Evolutionary conservation across 2,888 invertebrate genomes (phyloP), one percentile per base, ranked within the genome.

Genomic region (Digitonthophagus gazella): DNA sequence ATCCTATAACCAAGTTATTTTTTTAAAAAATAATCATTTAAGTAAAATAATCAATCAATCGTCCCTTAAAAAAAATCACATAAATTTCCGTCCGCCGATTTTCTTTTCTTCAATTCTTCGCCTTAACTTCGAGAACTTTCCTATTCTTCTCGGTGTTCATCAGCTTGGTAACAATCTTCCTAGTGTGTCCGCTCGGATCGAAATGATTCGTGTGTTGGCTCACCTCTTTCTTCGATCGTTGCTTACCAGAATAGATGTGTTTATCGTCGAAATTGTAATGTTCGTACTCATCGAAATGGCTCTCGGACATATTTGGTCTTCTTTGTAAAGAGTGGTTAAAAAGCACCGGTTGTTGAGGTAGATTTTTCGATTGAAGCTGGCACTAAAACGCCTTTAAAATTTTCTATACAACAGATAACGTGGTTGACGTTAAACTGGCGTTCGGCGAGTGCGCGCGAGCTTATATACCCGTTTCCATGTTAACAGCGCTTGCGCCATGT

Each of bases 261-360:
- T 96, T 96, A 83, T 95, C 96, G 77, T 95, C 95, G 84, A 92
- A 96, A 84, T 96, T 96, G 87, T 94, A 97, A 81, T 95, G 93
- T 81, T 97, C 97, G 88, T 95, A 95, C 81, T 95, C 91, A 85
- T 97, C 96, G 82, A 92, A 91, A 85, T 93, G 90, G 78, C 87
- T 86, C 84, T 93, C 93, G 79, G 93, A 93, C 94, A 94, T 93
- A n/a, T 61, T 28, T 58, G 3, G 2, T 14, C 2, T 28, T 28
- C n/a, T 15, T 44, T 44, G 28, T 44, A 11, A n/a, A 8, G 1
- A 5, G 28, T 8, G 6, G 28, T 44, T 44, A 44, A 8, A 44
- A 44, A 44, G 28, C 28, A 44, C 28, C 28, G 28, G 22, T 44
- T 44, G n/a, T 44, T 44, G 28, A 44, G 28, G 28, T 44, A 44